Evolutionary conservation across 2,113 vertebrate species (phyloP).

Genomic region (Axis porcinus): DNA sequence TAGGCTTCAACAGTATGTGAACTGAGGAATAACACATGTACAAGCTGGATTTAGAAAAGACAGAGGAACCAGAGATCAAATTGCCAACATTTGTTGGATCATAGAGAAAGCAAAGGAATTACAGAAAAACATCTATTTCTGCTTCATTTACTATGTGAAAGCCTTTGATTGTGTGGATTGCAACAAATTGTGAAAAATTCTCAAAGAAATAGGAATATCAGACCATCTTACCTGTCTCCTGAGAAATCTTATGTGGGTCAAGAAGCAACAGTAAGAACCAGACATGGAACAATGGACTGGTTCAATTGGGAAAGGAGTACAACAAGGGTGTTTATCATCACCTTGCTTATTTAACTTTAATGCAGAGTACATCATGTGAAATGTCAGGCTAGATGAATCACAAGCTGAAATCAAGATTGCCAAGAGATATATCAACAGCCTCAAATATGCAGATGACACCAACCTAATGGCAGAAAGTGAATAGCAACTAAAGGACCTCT

Average conservation of each 20-base stretch:
- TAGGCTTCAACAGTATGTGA: background rate
- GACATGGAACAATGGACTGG: background rate
- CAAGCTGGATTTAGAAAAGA: background rate
- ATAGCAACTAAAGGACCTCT: background rate
- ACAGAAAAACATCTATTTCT: background rate
- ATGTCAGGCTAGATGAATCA: background rate
- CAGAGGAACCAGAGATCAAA: background rate
- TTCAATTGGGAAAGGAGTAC: background rate
- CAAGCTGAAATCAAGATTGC: background rate
- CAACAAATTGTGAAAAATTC: background rate
- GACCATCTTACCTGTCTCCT: background rate
- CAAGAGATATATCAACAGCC: background rate
- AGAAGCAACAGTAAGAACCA: background rate
- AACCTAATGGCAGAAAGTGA: background rate
- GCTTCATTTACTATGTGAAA: background rate
- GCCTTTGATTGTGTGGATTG: background rate
- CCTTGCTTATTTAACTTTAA: background rate
- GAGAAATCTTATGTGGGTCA: background rate
- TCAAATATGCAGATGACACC: background rate
- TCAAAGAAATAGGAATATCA: background rate
- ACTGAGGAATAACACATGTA: background rate
- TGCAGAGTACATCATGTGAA: background rate
- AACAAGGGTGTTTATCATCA: background rate
- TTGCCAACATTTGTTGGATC: background rate
- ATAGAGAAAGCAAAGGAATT: background rate